Base-by-base conservation (phyloP, 2,797 vertebrate genomes). In the Malurus leucopterus region DNA sequence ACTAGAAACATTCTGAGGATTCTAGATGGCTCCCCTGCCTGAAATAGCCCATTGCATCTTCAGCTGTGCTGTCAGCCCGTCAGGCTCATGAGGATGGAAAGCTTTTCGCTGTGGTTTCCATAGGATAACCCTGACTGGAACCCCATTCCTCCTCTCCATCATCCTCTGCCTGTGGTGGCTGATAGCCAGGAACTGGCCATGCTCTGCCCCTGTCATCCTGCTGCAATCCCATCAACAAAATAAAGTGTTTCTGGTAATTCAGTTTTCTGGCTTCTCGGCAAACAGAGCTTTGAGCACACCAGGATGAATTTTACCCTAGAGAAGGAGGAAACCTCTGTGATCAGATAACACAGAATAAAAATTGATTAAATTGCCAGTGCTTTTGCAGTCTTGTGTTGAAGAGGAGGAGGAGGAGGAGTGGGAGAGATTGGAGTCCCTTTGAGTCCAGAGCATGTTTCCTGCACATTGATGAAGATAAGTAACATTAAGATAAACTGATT, bases 101-200 rank as follows among this genome's bases (percentile, higher is more conserved):
- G n/a, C 20, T 24, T 62, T 44, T 2, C 0, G 1, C 18, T 40
- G 40, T 44, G 70, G 21, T 53, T 74, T 80, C 64, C 57, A 3
- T 1, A 26, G 50, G n/a, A 4, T 7, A 36, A 8, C 36, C 4
- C 29, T 27, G 44, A 3, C 53, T 70, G 69, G 65, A 76, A 9
- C 13, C 40, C 53, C 32, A 26, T 34, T 65, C 21, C 22, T 51
- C 15, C 29, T 34, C 32, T 57, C 41, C 54, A 27, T 20, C 76
- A 13, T 21, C 23, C 2, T 1, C 3, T 11, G 46, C 8, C 38
- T 2, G 0, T 22, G 16, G 34, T 40, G 46, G 41, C 30, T 70
- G 69, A 13, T 20, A 21, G 44, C 81, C 81, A 89, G 76, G 24
- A 41, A 8, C 30, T 36, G 59, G 36, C 70, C 0, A 0, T 58